Percentiles rank a stretch among this genome's conserved stretches.
phyloP scores from a whole-genome alignment of 2,797 vertebrate species.

The Propithecus perrieri region DNA sequence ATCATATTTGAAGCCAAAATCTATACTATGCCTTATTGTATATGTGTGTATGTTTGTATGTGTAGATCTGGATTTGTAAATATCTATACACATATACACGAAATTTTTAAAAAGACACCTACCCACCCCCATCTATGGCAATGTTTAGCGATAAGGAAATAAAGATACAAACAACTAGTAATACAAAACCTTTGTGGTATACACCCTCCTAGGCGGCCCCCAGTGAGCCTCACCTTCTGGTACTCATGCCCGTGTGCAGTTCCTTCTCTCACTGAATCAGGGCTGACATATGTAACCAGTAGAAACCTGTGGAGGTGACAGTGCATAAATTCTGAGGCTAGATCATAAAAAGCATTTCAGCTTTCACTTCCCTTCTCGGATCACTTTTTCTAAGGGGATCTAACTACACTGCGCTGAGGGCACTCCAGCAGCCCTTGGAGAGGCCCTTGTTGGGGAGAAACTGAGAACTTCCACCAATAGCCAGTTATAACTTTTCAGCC shows the following conservation, averaged over 20 bases:
- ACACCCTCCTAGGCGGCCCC: fast-evolving
- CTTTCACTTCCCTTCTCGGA: not conserved
- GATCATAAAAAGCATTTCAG: not conserved
- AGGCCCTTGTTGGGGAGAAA: not conserved
- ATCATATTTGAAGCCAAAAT: not conserved
- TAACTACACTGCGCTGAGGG: not conserved
- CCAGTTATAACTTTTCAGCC: not conserved
- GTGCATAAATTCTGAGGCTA: not conserved
- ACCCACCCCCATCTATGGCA: not conserved
- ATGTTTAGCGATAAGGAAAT: not conserved
- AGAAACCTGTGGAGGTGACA: not conserved
- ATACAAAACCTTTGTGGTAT: not conserved
- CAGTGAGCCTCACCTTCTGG: not conserved
- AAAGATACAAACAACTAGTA: not conserved
- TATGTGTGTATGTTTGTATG: not conserved
- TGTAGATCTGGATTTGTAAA: not conserved
- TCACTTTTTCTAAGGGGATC: not conserved
- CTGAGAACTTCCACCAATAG: not conserved
- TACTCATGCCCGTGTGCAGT: not conserved
- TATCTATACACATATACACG: not conserved
- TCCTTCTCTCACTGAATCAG: not conserved
- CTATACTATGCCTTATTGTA: not conserved
- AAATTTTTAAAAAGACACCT: not conserved
- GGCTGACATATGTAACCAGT: not conserved
- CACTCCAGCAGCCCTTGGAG: not conserved